Evolutionary conservation across 2,797 vertebrate genomes (phyloP), one percentile per base, ranked within the genome.

Genomic region (Rhynchonycteris naso): DNA sequence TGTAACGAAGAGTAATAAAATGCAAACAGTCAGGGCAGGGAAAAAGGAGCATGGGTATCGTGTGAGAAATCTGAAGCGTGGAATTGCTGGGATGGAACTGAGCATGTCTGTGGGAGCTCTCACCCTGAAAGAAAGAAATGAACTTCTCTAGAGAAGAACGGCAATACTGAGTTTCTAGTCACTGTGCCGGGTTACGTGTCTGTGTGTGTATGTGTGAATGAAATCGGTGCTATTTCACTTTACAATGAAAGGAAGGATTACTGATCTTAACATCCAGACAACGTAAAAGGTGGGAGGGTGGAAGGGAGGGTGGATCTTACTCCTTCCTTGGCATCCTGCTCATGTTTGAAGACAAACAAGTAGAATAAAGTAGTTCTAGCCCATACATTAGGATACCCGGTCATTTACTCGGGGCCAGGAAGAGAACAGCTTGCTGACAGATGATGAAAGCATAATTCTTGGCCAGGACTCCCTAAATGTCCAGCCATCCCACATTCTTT

Each of bases 391-490:
- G 24, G 74, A 68, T 76, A 24, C 35, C 19, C 69, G 30, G 50
- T 80, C 58, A 80, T 75, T 90, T 75, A 95, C 28, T 22, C 54
- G 10, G 11, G 47, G 22, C 15, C 38, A 68, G 58, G 14, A 79
- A 80, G 5, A 59, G 0, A 83, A 33, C 50, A 71, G 33, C 21
- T 24, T 92, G 30, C 35, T 68, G 7, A 80, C 63, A 93, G 7
- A 96, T 0, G 81, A 8, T 7, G 43, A 88, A 92, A 75, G 76
- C 68, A 21, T 86, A 91, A 78, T 72, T 91, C 56, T 88, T 81
- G 50, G 87, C n/a, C 24, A 58, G 26, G 11, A 83, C 71, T 6
- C 30, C 52, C 26, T 65, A 50, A 4, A 75, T 52, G 50, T 4
- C 69, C 72, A 87, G 66, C 33, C 13, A 86, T 50, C 28, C 50